Conservation (phyloP, 2,797 vertebrate genomes). For the Ispidina picta region DNA sequence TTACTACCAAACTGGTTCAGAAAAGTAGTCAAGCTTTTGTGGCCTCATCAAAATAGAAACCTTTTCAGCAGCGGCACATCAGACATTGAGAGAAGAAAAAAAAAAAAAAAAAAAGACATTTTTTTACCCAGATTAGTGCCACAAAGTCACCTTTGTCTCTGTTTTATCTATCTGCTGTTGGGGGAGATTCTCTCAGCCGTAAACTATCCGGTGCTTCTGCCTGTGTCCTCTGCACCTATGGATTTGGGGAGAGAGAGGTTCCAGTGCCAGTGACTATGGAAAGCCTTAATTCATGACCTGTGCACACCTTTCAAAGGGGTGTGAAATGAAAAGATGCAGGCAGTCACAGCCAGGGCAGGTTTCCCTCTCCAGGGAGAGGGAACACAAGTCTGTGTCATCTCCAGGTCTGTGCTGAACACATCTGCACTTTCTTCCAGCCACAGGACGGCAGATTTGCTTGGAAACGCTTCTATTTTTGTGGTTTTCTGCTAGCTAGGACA, state of each 20-base stretch:
- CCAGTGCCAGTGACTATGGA: accelerated
- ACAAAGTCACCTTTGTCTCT: slow-evolving; percentile 33
- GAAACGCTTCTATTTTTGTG: background rate
- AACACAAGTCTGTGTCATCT: background rate
- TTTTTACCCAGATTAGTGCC: background rate
- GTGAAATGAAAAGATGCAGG: background rate
- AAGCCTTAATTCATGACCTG: background rate
- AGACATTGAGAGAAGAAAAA: background rate
- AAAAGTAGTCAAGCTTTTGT: slow-evolving; percentile 39
- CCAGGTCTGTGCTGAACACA: background rate
- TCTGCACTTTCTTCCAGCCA: accelerated
- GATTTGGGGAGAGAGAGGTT: background rate
- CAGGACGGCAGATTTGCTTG: background rate
- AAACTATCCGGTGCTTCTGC: background rate
- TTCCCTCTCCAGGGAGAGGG: background rate
- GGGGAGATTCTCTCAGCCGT: background rate
- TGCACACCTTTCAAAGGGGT: background rate
- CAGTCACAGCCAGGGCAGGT: background rate
- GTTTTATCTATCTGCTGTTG: background rate
- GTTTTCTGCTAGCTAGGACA: background rate
- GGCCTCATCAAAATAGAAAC: slow-evolving; percentile 9
- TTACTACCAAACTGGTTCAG: slow-evolving; percentile 27
- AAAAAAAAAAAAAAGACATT: background rate
- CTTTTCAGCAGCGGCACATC: background rate
- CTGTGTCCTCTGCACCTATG: accelerated